Percentiles rank a stretch among this genome's conserved stretches.
These are phyloP conservation scores for Drosophila ohnishii DNA, from an alignment of 1,140 invertebrate genomes.

Conservation along the genomic window DNA sequence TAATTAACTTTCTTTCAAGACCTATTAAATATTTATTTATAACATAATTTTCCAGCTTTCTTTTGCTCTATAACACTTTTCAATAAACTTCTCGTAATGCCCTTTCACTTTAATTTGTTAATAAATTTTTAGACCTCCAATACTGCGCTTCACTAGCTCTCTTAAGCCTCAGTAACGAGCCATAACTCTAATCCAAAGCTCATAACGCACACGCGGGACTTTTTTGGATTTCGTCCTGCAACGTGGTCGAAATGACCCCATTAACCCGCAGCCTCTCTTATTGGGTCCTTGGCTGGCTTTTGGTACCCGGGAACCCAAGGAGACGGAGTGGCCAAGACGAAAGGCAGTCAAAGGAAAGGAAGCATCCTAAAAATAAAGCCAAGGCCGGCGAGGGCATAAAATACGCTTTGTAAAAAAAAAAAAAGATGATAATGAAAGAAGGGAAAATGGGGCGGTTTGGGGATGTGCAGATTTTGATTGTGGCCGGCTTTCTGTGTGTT, in stretches of 20 bases:
- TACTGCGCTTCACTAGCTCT: conserved; percentile 28
- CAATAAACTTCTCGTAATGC: conserved; percentile 1
- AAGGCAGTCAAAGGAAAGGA: conserved; percentile 40
- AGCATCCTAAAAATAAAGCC: conserved; percentile 56
- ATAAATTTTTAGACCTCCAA: conserved; percentile 26
- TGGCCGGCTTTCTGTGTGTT: conserved; percentile 1
- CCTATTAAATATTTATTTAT: not conserved
- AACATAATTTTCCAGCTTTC: not conserved
- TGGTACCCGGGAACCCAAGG: conserved; percentile 3
- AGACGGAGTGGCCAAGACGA: conserved; percentile 20
- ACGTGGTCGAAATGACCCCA: conserved; percentile 55
- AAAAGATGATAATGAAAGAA: conserved; percentile 52
- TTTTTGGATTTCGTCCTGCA: conserved; percentile 25
- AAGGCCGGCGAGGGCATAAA: conserved; percentile 48
- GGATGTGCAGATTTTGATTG: conserved; percentile 19
- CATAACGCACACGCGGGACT: conserved; percentile 43
- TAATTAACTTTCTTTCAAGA: not conserved
- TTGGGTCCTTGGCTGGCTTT: conserved; percentile 13
- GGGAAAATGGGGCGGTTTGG: not conserved
- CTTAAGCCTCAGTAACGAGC: conserved; percentile 27
- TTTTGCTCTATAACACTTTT: not conserved
- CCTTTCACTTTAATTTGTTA: conserved; percentile 30
- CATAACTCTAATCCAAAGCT: conserved; percentile 38
- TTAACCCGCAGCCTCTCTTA: conserved; percentile 40
- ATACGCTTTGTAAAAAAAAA: conserved; percentile 52